Conservation (phyloP, 1,140 invertebrate species). For the Bombus terrestris region DNA sequence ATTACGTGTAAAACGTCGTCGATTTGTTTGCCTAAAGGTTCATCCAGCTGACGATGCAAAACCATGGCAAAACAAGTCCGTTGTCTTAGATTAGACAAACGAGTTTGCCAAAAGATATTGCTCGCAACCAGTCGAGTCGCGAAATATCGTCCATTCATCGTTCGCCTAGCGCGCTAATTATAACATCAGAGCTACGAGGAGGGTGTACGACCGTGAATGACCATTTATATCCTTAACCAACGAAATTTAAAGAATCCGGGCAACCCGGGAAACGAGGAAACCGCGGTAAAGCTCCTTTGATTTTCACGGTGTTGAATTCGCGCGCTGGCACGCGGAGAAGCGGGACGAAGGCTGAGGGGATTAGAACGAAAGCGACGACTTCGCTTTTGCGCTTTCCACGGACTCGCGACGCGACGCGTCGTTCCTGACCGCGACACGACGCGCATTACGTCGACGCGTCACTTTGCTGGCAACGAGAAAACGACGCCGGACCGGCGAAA, state of each 20-base stretch:
- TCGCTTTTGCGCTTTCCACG: conserved; percentile 9
- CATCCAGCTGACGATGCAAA: not conserved
- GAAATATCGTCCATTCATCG: conserved; percentile 11
- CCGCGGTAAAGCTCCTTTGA: conserved; percentile 10
- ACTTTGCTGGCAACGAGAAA: conserved; percentile 15
- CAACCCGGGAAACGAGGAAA: conserved; percentile 9
- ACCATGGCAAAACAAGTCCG: not conserved
- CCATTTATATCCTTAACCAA: conserved; percentile 16
- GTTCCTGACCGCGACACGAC: not conserved
- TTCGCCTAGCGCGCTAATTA: conserved; percentile 32
- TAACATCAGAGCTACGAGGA: too few relatives aligned
- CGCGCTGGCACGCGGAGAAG: not conserved
- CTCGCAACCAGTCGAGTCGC: not conserved
- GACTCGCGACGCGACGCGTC: not conserved
- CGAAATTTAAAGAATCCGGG: conserved; percentile 29
- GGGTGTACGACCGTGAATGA: not conserved
- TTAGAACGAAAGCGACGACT: not conserved
- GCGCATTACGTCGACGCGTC: conserved; percentile 8
- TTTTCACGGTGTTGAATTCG: conserved; percentile 22
- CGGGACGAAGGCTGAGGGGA: not conserved
- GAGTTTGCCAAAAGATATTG: not conserved
- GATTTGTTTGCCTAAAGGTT: too few relatives aligned
- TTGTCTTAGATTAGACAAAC: not conserved
- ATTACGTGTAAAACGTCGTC: not conserved
- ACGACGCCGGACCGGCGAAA: not conserved